Base-by-base conservation (phyloP, 2,888 invertebrate species). In the Toxonevra muliebris region DNA sequence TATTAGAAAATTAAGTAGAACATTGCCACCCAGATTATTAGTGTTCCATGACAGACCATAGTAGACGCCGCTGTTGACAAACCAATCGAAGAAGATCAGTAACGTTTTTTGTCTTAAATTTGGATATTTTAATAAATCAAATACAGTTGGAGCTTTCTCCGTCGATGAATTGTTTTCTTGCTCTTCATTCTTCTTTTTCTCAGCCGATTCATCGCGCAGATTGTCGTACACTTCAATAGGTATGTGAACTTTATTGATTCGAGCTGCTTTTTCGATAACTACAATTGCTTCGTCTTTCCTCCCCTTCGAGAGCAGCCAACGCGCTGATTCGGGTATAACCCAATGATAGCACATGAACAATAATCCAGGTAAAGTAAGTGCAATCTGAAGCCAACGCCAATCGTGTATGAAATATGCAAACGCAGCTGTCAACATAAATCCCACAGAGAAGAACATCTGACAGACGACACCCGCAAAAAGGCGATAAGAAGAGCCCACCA, bases 41-140 rank as follows among this genome's bases (percentile, higher is more conserved):
- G 92, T 91, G 77, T 91, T 92, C 90, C 93, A 91, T 0, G 92
- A 92, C 9, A 93, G 84, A 0, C 93, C 93, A 77, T 93, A 93
- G 83, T 93, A 93, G 7, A 91, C 90, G 68, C 90, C 90, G 78
- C 91, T 92, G 79, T 91, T 92, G 17, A 92, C 92, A 80, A 92
- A 90, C 93, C 93, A 93, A 79, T 91, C 90, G 80, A 91, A 91
- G 82, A 92, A 91, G 73, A 92, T 88, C 59, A 92, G 87, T 30
- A 90, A 78, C 54, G 90, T 89, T 77, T 90, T 90, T 67, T 87
- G 88, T 59, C 90, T 86, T 45, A 92, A 84, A 79, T 90, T 91
- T 1, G 90, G 88, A 82, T 89, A 89, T 66, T 87, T 87, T 70
- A 91, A 87, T 41, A 91, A 86, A 79, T 90, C 90, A 5, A 89